Conservation (phyloP, 2,888 invertebrate genomes). For the Linhomoeus sp. region DNA sequence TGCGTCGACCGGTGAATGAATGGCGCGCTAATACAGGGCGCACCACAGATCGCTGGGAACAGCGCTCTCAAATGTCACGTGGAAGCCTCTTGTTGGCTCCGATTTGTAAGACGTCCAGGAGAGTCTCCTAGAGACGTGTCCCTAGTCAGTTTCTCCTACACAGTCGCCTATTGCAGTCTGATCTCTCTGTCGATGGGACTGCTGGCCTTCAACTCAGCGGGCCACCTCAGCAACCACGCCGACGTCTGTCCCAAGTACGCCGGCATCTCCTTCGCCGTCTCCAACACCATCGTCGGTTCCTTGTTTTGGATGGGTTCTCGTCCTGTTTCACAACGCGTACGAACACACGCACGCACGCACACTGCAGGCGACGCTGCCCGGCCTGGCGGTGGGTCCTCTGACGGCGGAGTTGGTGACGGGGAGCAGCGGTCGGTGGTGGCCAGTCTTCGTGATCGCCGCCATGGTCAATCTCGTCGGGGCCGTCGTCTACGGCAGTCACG, state of each 20-base stretch:
- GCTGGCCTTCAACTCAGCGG: conserved; percentile 52
- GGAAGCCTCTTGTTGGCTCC: too few species aligned
- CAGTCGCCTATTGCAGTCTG: conserved; percentile 41
- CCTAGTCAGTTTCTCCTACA: too few species aligned
- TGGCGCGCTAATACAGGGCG: too few species aligned
- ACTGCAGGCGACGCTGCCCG: conserved; percentile 46
- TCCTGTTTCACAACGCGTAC: neutral
- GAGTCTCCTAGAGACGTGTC: too few species aligned
- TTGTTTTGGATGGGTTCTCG: neutral
- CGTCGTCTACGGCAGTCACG: conserved; percentile 50
- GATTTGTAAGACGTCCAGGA: too few species aligned
- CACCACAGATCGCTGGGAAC: too few species aligned
- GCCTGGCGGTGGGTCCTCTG: conserved; percentile 52
- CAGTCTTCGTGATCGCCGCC: conserved; percentile 50
- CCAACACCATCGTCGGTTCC: conserved; percentile 45
- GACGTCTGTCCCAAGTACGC: conserved; percentile 57
- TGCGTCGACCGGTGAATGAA: neutral
- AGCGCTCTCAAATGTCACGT: too few species aligned
- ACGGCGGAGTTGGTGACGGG: conserved; percentile 51
- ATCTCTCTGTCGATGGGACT: conserved; percentile 53
- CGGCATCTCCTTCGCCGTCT: conserved; percentile 52
- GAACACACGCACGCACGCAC: neutral
- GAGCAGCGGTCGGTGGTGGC: conserved; percentile 50
- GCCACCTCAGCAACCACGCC: conserved; percentile 54
- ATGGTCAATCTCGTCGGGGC: conserved; percentile 50